Base-by-base conservation (phyloP, 2,797 vertebrate species). In the Craterocephalus amniculus region DNA sequence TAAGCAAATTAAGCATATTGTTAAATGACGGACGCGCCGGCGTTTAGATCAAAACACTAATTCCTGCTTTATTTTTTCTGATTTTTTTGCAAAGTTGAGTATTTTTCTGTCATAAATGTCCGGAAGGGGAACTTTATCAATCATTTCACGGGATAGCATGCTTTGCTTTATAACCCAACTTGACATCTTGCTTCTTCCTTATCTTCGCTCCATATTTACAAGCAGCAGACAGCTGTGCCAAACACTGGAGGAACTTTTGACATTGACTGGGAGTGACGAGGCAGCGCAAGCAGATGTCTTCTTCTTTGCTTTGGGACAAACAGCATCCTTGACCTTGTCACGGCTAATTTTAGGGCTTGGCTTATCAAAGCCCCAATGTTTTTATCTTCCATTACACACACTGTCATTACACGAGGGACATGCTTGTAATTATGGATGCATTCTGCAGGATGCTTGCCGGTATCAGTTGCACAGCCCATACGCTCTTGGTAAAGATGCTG, bases 381-480 rank as follows among this genome's bases (percentile, higher is more conserved):
- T 94, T 87, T 91, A 81, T 93, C 90, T 91, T 86, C 74, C 86
- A 88, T 93, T 92, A 91, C 91, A 83, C 81, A 79, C 66, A 72
- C 90, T 86, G 86, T 92, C 89, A 90, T 93, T 92, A 92, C 74
- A 81, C 86, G 83, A 78, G 68, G 78, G 66, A 76, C 70, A 16
- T 16, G 74, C 82, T 86, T 81, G 85, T 90, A 84, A 89, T 91
- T 88, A 88, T 56, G 80, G 57, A 67, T 66, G 71, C 40, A 55
- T 82, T 84, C 68, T 70, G 73, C 72, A 24, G 74, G 77, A 71
- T 80, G 72, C 63, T 76, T 43, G 58, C 64, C 70, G 40, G 72
- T 79, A 75, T 80, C 69, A 62, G 51, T 63, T 58, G 67, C 58
- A 76, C 65, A 72, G 65, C 55, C 76, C 31, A 65, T 57, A 0